Base-by-base conservation (phyloP, 1,140 invertebrate genomes). In the Aethina tumida region DNA sequence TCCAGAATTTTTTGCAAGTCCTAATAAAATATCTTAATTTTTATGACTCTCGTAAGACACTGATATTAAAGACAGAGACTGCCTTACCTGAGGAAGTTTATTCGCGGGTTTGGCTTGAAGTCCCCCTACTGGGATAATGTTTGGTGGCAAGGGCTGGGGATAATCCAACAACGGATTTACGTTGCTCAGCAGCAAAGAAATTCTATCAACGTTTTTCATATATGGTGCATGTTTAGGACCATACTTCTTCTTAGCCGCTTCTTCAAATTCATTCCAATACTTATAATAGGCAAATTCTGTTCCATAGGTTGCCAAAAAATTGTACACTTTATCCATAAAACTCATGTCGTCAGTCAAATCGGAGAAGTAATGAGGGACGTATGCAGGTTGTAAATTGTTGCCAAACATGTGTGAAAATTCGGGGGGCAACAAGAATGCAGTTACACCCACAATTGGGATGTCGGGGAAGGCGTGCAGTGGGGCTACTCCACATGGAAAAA, bases 41-140 rank as follows among this genome's bases (percentile, higher is more conserved):
- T n/a, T n/a, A n/a, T n/a, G n/a, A n/a, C n/a, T n/a, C n/a, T n/a
- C n/a, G n/a, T n/a, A n/a, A n/a, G n/a, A n/a, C n/a, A n/a, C n/a
- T n/a, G n/a, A n/a, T n/a, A n/a, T n/a, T n/a, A n/a, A n/a, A n/a
- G n/a, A n/a, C n/a, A n/a, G n/a, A n/a, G n/a, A n/a, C n/a, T n/a
- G n/a, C n/a, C 35, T 37, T 36, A 57, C 64, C 43, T 56, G 41
- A 20, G 64, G 54, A 20, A 63, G 36, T 16, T 38, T 20, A 10
- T 53, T 56, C 10, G 49, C 33, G 21, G 15, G 16, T 32, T 59
- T 56, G 19, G 73, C 59, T 50, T 75, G 73, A 18, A 74, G 46
- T 15, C 73, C 74, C 18, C 72, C 74, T 34, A 77, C 64, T 51
- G 75, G 69, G 18, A 73, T 61, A 15, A 74, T 57, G 49, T 69